Percentiles rank a stretch among this genome's conserved stretches.
Conservation (phyloP, 2,888 invertebrate species). For the Tiliacea citrago region DNA sequence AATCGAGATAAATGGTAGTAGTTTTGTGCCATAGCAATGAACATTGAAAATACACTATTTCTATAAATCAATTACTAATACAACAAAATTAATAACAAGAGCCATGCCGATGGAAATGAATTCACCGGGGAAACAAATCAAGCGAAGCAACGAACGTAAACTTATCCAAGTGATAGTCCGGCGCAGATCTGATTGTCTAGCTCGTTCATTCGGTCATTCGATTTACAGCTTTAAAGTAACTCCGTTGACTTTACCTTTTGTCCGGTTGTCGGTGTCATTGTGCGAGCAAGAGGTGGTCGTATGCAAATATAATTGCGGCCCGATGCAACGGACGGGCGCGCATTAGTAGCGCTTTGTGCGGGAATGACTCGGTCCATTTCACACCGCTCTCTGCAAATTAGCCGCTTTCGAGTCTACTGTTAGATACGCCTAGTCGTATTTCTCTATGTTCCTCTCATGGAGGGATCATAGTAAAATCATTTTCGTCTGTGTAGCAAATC, state of each 20-base stretch:
- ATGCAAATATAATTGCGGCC: conserved; percentile 88
- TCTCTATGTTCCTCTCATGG: conserved; percentile 61
- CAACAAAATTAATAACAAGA: background rate
- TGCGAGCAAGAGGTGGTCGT: conserved; percentile 78
- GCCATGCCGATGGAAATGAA: background rate
- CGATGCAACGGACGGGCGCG: conserved; percentile 82
- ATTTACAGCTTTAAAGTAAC: conserved; percentile 65
- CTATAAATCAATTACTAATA: background rate
- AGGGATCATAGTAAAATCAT: conserved; percentile 45
- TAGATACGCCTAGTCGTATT: conserved; percentile 74
- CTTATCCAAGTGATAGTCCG: conserved; percentile 23
- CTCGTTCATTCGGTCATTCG: conserved; percentile 59
- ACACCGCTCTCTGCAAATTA: conserved; percentile 84
- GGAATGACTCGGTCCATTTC: conserved; percentile 87
- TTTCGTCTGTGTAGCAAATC: conserved; percentile 14
- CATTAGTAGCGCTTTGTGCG: conserved; percentile 87
- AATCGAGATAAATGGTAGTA: background rate
- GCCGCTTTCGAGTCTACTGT: conserved; percentile 78
- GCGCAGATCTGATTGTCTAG: conserved; percentile 55
- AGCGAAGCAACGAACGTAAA: conserved; percentile 22
- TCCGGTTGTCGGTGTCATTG: conserved; percentile 72
- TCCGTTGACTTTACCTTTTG: conserved; percentile 74
- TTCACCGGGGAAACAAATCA: conserved; percentile 35
- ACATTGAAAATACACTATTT: background rate
- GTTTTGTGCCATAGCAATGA: background rate